Evolutionary conservation across 2,797 vertebrate species (phyloP).

Genomic region (Ispidina picta): DNA sequence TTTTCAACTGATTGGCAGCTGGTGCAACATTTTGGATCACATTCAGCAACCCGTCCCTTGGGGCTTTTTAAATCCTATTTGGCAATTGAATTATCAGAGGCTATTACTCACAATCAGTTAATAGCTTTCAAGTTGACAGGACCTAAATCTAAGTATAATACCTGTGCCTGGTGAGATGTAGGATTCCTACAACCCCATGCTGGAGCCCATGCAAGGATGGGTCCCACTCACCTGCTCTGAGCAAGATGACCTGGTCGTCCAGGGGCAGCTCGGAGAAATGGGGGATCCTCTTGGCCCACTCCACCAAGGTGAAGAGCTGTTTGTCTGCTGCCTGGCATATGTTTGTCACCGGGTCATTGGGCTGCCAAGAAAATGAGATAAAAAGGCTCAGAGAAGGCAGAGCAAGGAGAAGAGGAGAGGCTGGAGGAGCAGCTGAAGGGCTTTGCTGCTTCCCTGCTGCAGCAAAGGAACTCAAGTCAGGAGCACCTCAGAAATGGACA

Average conservation of each 20-base stretch:
- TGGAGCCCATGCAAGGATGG: fast-evolving
- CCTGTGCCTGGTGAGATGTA: fast-evolving
- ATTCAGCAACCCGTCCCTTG: not conserved
- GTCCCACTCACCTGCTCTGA: conserved; percentile 88
- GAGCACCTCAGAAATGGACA: not conserved
- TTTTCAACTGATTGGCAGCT: not conserved
- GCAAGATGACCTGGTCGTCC: conserved; percentile 97
- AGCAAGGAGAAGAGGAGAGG: not conserved
- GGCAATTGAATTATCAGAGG: not conserved
- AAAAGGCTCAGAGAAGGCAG: not conserved
- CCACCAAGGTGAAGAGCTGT: conserved; percentile 97
- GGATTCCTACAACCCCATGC: fast-evolving
- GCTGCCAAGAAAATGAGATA: conserved; percentile 73
- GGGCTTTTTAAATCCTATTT: not conserved
- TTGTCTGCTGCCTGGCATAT: conserved; percentile 99
- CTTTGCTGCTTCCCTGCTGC: not conserved
- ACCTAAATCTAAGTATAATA: not conserved
- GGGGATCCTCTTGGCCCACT: conserved; percentile 98
- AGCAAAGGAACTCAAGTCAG: not conserved
- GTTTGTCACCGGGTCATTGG: conserved; percentile 96
- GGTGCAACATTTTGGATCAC: not conserved
- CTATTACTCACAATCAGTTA: not conserved
- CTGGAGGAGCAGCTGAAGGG: not conserved
- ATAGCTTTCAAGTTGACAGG: not conserved
- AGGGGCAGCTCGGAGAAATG: conserved; percentile 96